A percentile compares a stretch with the other conserved stretches of the same genome.
Evolutionary conservation across 2,888 invertebrate genomes (phyloP).

Genomic region (Ariolimax columbianus): DNA sequence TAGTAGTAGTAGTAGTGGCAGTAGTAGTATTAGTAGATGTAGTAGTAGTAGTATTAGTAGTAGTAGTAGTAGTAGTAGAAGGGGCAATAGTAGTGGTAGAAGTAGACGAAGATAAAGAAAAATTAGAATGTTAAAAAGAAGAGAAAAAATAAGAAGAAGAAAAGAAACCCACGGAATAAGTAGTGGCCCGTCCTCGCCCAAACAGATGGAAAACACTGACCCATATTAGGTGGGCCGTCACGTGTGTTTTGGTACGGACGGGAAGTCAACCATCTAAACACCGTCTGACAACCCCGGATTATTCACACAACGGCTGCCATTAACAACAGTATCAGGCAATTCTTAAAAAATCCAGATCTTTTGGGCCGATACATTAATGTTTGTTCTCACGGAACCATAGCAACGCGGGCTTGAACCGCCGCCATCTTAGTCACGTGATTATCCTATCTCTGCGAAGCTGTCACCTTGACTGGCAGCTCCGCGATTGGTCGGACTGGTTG

Average conservation of each 20-base stretch:
- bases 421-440: constrained; percentile 46
- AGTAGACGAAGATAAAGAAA: too few relatives aligned
- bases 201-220: too few relatives aligned
- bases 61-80: too few relatives aligned
- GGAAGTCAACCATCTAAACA: not conserved
- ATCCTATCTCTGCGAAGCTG: constrained; percentile 44
- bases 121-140: too few relatives aligned
- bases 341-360: constrained; percentile 15
- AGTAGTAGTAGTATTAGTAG: too few relatives aligned
- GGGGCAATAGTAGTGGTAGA: too few relatives aligned
- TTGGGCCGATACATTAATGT: constrained; percentile 23
- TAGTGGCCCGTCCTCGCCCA: too few relatives aligned
- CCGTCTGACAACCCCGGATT: constrained; percentile 2
- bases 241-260: not conserved
- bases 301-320: not conserved
- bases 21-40: too few relatives aligned
- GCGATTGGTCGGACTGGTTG: constrained; percentile 46
- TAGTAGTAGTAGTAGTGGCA: too few relatives aligned
- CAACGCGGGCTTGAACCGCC: not conserved
- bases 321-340: constrained; percentile 19
- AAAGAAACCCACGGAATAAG: too few relatives aligned
- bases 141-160: too few relatives aligned
- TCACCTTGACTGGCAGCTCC: constrained; percentile 43
- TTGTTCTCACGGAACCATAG: not conserved
- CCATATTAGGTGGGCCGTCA: not conserved